Evolutionary conservation across 2,888 invertebrate species (phyloP), one percentile per base, ranked within the genome.

Genomic region (Oegoconia quadripuncta): DNA sequence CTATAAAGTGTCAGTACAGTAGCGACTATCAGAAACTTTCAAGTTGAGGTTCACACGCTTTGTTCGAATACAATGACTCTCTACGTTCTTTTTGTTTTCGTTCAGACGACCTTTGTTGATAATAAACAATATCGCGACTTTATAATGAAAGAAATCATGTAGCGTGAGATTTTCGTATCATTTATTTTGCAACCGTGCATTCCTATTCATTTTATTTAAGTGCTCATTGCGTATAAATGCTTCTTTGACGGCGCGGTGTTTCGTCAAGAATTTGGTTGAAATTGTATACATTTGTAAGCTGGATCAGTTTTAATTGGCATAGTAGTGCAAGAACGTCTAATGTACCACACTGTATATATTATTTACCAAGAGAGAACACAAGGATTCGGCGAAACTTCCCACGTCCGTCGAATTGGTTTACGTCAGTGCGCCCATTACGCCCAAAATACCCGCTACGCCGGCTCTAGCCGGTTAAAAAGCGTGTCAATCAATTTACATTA

Each of bases 91-190:
- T 83, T 84, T 84, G 84, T 84, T 84, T 84, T 81, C 78, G 65
- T 82, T 78, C 75, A 77, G 76, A 78, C 82, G 81, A 84, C 86
- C 83, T 86, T 82, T 82, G 81, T 79, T 83, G 81, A 82, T 84
- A 73, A 82, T 78, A 78, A 78, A 82, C 80, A 81, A 79, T 83
- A 84, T 84, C 73, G 69, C 75, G 62, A 74, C 64, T 78, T 67
- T 74, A n/a, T n/a, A 79, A 80, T 75, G 63, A 75, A 83, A 81
- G 79, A 84, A 84, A 84, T 76, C 78, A 75, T 70, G 73, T 63
- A 76, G 61, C 76, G 79, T 83, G 83, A 75, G 84, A 83, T 79
- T 81, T 79, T 78, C 66, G 60, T 72, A 69, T 55, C 59, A 71
- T 71, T 71, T 70, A 78, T 79, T 75, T 79, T 72, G 74, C 72